A percentile compares a stretch with the other conserved stretches of the same genome.
These are phyloP conservation scores for Tetrax tetrax DNA, from an alignment of 2,113 vertebrate genomes.

Conservation along the genomic window DNA sequence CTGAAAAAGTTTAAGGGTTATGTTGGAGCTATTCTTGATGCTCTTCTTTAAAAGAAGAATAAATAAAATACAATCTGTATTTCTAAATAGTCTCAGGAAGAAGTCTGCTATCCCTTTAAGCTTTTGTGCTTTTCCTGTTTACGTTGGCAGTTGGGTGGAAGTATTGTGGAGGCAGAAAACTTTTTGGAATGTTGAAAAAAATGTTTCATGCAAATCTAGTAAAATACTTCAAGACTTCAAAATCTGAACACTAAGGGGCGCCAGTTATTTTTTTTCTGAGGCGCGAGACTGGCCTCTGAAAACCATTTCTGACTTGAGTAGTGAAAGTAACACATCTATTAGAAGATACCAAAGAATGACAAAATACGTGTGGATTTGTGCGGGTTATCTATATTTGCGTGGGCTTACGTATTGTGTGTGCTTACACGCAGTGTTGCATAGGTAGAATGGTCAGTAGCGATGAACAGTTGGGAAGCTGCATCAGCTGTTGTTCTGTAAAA, in stretches of 20 bases:
- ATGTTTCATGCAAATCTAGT: conserved; percentile 65
- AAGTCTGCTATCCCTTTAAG: conserved; percentile 69
- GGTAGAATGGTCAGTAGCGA: neutral
- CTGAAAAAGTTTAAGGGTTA: neutral
- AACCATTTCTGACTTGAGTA: neutral
- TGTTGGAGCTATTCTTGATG: neutral
- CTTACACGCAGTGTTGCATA: neutral
- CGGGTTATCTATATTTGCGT: neutral
- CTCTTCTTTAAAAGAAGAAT: neutral
- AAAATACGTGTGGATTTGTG: neutral
- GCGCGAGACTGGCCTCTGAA: neutral
- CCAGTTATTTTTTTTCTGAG: conserved; percentile 72
- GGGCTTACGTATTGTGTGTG: neutral
- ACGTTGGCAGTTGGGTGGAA: conserved; percentile 71
- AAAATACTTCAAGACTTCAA: conserved; percentile 65
- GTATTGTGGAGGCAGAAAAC: conserved; percentile 80
- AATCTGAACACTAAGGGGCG: conserved; percentile 82
- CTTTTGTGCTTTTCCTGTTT: conserved; percentile 73
- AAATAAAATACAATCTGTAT: neutral
- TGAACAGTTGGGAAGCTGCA: neutral
- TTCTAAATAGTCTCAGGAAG: neutral
- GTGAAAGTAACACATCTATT: neutral
- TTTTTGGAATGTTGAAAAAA: conserved; percentile 83
- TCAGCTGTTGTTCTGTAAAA: neutral
- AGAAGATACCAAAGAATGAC: neutral